Evolutionary conservation across 1,140 invertebrate species (phyloP).

Genomic region (Drosophila kurseongensis): DNA sequence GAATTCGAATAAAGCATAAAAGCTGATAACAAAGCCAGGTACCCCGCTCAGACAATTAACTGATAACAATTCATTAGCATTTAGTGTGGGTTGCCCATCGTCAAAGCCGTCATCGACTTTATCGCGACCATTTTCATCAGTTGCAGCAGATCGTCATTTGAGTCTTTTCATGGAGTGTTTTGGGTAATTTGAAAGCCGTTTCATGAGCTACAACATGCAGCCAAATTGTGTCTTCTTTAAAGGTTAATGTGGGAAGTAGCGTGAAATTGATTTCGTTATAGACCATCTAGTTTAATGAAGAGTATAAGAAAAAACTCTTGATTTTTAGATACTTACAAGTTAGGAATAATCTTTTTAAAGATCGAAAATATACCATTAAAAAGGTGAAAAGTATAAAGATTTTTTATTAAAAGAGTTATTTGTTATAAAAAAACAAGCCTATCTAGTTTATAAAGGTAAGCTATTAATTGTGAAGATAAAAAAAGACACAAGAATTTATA

Average conservation of each 20-base stretch:
- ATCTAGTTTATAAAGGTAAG: no score
- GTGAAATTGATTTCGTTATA: conserved; percentile 15
- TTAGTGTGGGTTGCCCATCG: conserved; percentile 46
- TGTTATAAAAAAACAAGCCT: no score
- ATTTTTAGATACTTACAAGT: background rate
- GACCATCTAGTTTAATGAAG: conserved; percentile 1
- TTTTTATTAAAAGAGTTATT: no score
- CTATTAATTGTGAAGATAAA: no score
- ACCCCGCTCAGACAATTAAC: conserved; percentile 55
- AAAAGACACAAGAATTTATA: no score
- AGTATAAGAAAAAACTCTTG: background rate
- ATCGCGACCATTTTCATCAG: conserved; percentile 25
- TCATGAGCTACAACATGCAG: conserved; percentile 39
- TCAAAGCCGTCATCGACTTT: conserved; percentile 13
- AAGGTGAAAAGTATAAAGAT: background rate
- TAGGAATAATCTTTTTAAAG: background rate
- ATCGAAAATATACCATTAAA: background rate
- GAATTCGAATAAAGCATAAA: conserved; percentile 65
- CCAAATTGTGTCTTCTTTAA: conserved; percentile 22
- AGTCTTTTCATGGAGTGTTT: conserved; percentile 51
- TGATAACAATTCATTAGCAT: conserved; percentile 80
- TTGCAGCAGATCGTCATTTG: conserved; percentile 7
- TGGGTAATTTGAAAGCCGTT: conserved; percentile 77
- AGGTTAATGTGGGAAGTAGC: conserved; percentile 22
- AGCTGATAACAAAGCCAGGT: conserved; percentile 60